phyloP scores from a whole-genome alignment of 2,113 vertebrate genomes.

The Callipepla californica region DNA sequence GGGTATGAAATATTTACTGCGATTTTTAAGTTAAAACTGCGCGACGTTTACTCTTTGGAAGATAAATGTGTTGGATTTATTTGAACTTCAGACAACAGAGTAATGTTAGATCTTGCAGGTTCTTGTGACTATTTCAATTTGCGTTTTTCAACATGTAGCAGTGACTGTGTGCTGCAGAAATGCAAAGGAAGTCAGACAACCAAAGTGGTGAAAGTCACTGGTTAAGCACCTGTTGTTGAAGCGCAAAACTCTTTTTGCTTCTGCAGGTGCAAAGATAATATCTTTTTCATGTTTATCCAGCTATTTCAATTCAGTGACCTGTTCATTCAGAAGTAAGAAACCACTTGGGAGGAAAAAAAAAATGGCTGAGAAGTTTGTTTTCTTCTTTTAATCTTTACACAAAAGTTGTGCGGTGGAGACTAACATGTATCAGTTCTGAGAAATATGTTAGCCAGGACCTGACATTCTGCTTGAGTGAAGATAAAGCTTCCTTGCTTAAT shows the following conservation, averaged over 20 bases:
- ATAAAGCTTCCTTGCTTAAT: constrained; percentile 15
- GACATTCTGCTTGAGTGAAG: background rate
- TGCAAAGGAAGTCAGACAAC: constrained; percentile 6
- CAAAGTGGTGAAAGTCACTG: constrained; percentile 22
- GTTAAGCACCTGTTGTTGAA: constrained; percentile 53
- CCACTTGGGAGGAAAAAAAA: background rate
- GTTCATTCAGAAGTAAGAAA: constrained; percentile 59
- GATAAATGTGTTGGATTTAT: constrained; percentile 3
- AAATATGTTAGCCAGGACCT: background rate
- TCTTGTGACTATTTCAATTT: background rate
- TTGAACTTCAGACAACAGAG: background rate
- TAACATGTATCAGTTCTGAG: constrained; percentile 18
- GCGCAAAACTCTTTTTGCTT: constrained; percentile 12
- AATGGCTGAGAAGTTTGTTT: constrained; percentile 36
- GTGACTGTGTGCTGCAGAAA: constrained; percentile 1
- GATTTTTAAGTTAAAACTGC: constrained; percentile 31
- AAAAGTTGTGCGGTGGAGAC: constrained; percentile 6
- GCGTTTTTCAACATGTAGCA: background rate
- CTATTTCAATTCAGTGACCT: constrained; percentile 42
- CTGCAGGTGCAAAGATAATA: constrained; percentile 66
- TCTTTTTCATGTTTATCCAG: constrained; percentile 65
- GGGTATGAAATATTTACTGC: background rate
- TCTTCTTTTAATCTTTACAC: background rate
- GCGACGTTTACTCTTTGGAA: background rate
- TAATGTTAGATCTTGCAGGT: background rate